A percentile compares a stretch with the other conserved stretches of the same genome.
Evolutionary conservation across 2,888 invertebrate species (phyloP).

Genomic region (Mactromeris polynyma): DNA sequence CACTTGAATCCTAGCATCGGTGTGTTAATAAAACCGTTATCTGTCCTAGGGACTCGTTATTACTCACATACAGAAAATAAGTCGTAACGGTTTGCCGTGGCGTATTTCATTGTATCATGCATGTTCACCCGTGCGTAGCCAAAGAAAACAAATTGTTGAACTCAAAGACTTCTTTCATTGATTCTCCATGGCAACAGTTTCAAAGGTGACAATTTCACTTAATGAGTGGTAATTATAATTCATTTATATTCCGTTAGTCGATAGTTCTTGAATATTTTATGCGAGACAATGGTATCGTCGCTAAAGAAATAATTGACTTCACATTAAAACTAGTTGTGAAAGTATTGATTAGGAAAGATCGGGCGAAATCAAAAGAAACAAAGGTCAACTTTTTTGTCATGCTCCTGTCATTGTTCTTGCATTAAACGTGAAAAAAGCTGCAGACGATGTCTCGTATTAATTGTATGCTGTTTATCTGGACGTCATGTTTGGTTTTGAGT

Average conservation of each 20-base stretch:
- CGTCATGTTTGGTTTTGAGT: too few species aligned
- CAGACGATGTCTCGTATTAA: too few species aligned
- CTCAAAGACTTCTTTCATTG: not conserved
- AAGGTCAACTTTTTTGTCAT: not conserved
- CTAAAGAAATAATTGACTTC: not conserved
- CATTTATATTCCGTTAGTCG: not conserved
- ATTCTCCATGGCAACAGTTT: not conserved
- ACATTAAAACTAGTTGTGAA: not conserved
- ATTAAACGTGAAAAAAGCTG: too few species aligned
- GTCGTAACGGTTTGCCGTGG: too few species aligned
- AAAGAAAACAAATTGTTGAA: not conserved
- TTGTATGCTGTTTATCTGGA: too few species aligned
- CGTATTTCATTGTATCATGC: not conserved
- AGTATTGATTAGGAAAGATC: not conserved
- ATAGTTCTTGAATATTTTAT: not conserved
- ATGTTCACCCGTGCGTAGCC: not conserved
- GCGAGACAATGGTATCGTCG: not conserved
- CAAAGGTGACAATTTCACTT: conserved; percentile 1
- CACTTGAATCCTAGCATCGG: too few species aligned
- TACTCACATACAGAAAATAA: not conserved
- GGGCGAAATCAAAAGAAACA: not conserved
- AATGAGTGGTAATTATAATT: conserved; percentile 2
- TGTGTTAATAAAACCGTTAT: too few species aligned
- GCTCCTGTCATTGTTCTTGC: not conserved
- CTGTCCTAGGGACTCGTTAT: not conserved